Conservation (phyloP, 2,113 vertebrate genomes). For the Tretioscincus oriximinensis region DNA sequence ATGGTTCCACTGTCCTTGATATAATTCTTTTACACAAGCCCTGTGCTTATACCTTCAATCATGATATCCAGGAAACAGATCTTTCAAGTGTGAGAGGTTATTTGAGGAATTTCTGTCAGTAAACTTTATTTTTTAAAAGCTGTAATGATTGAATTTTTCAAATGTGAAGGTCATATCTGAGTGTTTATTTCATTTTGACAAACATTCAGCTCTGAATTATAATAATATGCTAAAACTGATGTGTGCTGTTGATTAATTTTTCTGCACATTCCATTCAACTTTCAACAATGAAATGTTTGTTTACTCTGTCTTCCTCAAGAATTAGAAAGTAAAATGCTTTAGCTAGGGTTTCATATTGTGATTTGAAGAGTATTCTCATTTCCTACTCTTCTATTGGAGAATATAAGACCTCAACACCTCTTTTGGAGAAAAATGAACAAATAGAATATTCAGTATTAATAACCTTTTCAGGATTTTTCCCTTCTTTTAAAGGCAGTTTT, state of each 20-base stretch:
- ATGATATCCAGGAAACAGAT: not conserved
- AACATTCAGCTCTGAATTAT: constrained; percentile 9
- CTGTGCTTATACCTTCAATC: not conserved
- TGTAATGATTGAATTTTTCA: constrained; percentile 7
- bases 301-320: not conserved
- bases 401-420: not conserved
- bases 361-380: not conserved
- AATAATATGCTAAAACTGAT: constrained; percentile 21
- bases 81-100: not conserved
- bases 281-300: not conserved
- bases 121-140: not conserved
- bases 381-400: not conserved
- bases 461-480: not conserved
- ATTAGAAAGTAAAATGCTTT: not conserved
- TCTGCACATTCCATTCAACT: not conserved
- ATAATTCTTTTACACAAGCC: too few relatives aligned
- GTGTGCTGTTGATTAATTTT: constrained; percentile 14
- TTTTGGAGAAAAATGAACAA: constrained; percentile 15
- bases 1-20: too few relatives aligned
- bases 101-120: not conserved
- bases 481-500: not conserved
- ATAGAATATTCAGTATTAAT: not conserved
- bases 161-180: constrained; percentile 18
- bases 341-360: not conserved
- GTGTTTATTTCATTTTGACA: constrained; percentile 20